Evolutionary conservation across 1,140 invertebrate genomes (phyloP).

Genomic region (Frieseomelitta varia): DNA sequence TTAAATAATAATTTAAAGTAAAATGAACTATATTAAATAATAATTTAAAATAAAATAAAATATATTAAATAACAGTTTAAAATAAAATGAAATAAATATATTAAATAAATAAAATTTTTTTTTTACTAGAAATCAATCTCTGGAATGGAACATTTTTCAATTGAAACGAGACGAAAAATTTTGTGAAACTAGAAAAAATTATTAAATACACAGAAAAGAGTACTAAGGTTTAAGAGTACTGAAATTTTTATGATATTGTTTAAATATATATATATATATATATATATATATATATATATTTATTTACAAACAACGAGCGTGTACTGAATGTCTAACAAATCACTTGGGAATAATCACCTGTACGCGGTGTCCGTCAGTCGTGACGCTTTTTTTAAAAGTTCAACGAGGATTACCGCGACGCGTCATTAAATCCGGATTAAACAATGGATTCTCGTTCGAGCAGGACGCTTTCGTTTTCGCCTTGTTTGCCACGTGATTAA

Average conservation of each 20-base stretch:
- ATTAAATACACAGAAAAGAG: no score
- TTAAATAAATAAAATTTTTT: no score
- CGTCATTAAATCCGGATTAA: slow-evolving; percentile 77
- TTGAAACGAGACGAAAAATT: no score
- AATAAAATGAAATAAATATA: no score
- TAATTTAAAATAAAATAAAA: no score
- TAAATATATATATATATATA: background rate
- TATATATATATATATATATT: background rate
- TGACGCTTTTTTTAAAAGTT: slow-evolving; percentile 34
- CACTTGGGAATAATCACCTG: background rate
- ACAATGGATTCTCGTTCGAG: slow-evolving; percentile 25
- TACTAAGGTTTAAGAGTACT: no score
- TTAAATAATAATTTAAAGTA: no score
- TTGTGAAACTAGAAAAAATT: no score
- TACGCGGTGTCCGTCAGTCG: background rate
- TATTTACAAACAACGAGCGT: background rate
- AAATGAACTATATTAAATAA: no score
- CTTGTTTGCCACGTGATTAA: background rate
- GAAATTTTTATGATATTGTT: background rate
- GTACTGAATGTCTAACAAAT: background rate
- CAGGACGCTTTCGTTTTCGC: slow-evolving; percentile 25
- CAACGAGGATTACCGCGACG: slow-evolving; percentile 56
- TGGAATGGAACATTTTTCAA: no score
- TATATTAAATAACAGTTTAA: no score
- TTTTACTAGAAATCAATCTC: no score